These are phyloP conservation scores for Xestobium rufovillosum DNA, from an alignment of 2,888 invertebrate genomes.

Conservation along the genomic window DNA sequence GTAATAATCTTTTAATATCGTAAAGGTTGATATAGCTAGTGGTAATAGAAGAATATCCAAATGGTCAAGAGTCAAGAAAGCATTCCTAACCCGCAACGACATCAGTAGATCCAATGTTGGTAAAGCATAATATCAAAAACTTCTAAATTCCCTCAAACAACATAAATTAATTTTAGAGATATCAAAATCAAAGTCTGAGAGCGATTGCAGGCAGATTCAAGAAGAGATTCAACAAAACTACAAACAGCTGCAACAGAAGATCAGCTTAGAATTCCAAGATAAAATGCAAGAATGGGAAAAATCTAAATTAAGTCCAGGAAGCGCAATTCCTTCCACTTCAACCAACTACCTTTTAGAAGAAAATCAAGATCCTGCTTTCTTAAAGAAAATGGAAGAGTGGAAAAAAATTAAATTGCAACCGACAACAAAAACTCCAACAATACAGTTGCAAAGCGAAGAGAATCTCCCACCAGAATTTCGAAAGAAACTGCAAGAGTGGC, in stretches of 20 bases:
- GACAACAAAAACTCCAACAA: slow-evolving; percentile 26
- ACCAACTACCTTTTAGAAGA: slow-evolving; percentile 29
- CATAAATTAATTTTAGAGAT: slow-evolving; percentile 6
- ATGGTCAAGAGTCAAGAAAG: slow-evolving; percentile 68
- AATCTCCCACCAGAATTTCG: slow-evolving; percentile 72
- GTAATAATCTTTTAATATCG: background rate
- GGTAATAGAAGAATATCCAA: slow-evolving; percentile 51
- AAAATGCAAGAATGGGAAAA: slow-evolving; percentile 55
- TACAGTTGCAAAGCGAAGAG: slow-evolving; percentile 50
- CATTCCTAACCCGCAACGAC: slow-evolving; percentile 48
- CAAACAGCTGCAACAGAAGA: slow-evolving; percentile 60
- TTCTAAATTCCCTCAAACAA: too few species aligned
- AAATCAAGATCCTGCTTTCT: slow-evolving; percentile 39
- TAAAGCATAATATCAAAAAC: too few species aligned
- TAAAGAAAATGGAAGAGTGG: slow-evolving; percentile 48
- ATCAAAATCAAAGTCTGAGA: slow-evolving; percentile 9
- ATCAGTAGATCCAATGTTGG: slow-evolving; percentile 15
- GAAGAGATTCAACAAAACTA: slow-evolving; percentile 68
- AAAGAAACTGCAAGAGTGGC: slow-evolving; percentile 83
- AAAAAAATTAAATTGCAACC: slow-evolving; percentile 42
- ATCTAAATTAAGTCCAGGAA: slow-evolving; percentile 31
- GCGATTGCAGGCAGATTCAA: slow-evolving; percentile 35
- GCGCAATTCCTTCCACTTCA: slow-evolving; percentile 24
- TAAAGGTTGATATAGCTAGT: background rate
- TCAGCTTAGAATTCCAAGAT: slow-evolving; percentile 68